These are phyloP conservation scores for Euborellia annulipes DNA, from an alignment of 1,140 invertebrate genomes.

Conservation along the genomic window DNA sequence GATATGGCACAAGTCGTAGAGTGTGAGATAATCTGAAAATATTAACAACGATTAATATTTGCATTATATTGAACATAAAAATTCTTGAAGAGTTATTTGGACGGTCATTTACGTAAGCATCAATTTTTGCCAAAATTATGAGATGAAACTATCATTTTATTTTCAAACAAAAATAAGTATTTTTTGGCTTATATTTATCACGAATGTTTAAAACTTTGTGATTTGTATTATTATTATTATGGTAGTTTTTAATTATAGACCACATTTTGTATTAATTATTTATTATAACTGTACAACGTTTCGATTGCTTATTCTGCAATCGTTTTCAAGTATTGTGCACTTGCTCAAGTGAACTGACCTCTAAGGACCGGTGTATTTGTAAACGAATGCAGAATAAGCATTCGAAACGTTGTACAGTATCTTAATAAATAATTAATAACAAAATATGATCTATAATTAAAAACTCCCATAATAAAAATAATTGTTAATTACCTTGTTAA, in stretches of 20 bases:
- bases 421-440: not conserved
- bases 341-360: too few relatives aligned
- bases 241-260: too few relatives aligned
- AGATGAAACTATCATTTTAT: not conserved
- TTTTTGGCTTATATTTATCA: not conserved
- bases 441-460: too few relatives aligned
- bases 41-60: slow-evolving; percentile 9
- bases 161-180: not conserved
- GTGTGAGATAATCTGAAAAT: slow-evolving; percentile 65
- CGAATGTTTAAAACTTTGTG: not conserved
- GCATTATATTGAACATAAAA: slow-evolving; percentile 1
- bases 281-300: too few relatives aligned
- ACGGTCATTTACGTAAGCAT: too few relatives aligned
- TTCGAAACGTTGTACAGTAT: not conserved
- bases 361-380: too few relatives aligned
- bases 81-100: not conserved
- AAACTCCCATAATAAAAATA: too few relatives aligned
- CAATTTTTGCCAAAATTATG: not conserved
- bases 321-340: too few relatives aligned
- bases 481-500: slow-evolving; percentile 63
- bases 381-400: too few relatives aligned
- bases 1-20: slow-evolving; percentile 67
- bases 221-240: too few relatives aligned
- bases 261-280: too few relatives aligned
- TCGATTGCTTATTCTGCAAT: too few relatives aligned